Evolutionary conservation across 2,113 vertebrate genomes (phyloP).

Genomic region (Benitochromis conjunctus): DNA sequence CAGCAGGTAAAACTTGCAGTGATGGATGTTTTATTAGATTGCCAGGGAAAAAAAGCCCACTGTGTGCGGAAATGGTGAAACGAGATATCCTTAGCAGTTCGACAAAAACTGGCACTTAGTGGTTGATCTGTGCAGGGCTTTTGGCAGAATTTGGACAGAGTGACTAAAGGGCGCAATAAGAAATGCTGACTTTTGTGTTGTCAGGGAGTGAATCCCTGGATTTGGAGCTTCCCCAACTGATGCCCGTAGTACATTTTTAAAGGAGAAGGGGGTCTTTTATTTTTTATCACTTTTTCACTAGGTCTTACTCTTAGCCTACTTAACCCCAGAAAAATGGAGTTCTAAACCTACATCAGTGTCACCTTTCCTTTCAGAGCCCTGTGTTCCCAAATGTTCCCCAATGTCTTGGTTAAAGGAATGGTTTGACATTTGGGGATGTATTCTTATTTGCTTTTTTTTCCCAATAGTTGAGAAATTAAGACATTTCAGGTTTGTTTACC

Average conservation of each 20-base stretch:
- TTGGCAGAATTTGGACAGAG: not conserved
- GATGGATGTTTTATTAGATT: conserved; percentile 11
- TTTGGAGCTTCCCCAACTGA: not conserved
- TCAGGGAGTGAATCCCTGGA: not conserved
- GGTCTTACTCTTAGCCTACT: not conserved
- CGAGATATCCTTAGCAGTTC: not conserved
- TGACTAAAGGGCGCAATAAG: not conserved
- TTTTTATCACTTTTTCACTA: not conserved
- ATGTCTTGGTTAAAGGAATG: not conserved
- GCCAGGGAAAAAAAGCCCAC: not conserved
- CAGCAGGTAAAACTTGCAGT: conserved; percentile 1
- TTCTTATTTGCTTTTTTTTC: not conserved
- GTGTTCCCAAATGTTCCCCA: not conserved
- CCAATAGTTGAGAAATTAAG: not conserved
- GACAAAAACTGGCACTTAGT: not conserved
- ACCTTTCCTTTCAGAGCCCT: not conserved
- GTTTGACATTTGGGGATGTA: not conserved
- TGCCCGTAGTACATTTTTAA: not conserved
- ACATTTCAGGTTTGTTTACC: not conserved
- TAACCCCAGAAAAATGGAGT: not conserved
- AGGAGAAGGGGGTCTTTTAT: not conserved
- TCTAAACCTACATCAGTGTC: not conserved
- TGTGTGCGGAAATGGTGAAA: not conserved
- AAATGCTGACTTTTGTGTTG: not conserved
- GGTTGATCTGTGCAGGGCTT: not conserved